Evolutionary conservation across 1,140 invertebrate species (phyloP).

Genomic region (Bombus huntii): DNA sequence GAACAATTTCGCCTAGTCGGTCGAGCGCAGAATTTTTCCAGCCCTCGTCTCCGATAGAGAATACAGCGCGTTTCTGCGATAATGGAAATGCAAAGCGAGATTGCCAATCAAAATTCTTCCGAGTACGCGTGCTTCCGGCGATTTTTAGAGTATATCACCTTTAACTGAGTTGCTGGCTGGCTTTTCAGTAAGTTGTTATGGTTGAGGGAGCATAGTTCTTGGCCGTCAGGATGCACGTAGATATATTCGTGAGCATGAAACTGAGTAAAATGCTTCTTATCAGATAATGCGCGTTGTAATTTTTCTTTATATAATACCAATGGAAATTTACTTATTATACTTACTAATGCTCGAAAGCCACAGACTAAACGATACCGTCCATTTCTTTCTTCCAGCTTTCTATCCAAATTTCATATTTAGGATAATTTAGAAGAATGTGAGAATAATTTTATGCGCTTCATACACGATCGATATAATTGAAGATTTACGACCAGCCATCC

Average conservation of each 20-base stretch:
- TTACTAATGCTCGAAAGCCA: too few species aligned
- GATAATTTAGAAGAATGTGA: not conserved
- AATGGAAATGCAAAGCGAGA: conserved; percentile 20
- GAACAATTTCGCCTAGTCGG: not conserved
- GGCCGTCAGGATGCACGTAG: not conserved
- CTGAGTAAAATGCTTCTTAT: not conserved
- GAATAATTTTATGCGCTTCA: not conserved
- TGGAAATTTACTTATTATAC: too few species aligned
- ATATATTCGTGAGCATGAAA: not conserved
- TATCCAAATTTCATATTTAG: not conserved
- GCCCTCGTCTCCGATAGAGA: not conserved
- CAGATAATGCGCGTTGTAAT: too few species aligned
- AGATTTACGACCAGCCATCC: not conserved
- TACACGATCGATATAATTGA: not conserved
- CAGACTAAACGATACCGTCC: too few species aligned
- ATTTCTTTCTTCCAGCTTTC: not conserved
- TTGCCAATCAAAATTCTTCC: conserved; percentile 29
- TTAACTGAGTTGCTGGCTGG: not conserved
- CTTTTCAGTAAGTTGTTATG: not conserved
- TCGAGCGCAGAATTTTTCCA: not conserved
- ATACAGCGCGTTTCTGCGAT: not conserved
- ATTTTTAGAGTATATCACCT: not conserved
- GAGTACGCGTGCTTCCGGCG: not conserved
- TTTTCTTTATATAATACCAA: too few species aligned
- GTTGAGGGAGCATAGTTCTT: not conserved